Evolutionary conservation across 2,888 invertebrate species (phyloP), one percentile per base, ranked within the genome.

Genomic region (Agrotis segetum): DNA sequence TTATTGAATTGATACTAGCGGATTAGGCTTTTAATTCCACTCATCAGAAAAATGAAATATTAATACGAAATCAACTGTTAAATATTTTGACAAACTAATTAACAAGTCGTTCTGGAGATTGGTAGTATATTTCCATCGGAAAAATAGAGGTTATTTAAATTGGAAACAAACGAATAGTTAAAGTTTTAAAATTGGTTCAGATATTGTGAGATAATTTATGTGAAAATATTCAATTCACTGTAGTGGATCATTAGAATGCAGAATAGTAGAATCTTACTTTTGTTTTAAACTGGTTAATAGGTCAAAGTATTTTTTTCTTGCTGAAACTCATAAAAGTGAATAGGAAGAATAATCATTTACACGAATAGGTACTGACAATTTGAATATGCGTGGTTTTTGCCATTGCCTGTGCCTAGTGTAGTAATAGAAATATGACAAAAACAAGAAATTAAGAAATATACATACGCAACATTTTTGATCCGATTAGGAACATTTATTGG

Each of bases 281-380:
- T 24, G 50, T 24, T 24, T 24, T 24, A 24, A 24, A 2, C 2
- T 1, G 24, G 1, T 14, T 50, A 34, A 44, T 49, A 67, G 29
- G 40, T 44, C 16, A 67, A 49, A 53, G 24, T 53, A 64, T 74
- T 21, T 17, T 19, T 66, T 29, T 44, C 44, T 19, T 29, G 47
- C 69, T 19, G 5, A 24, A 19, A 69, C 14, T 58, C 34, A 14
- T 76, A 29, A 72, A 76, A 19, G 21, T 67, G n/a, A 56, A 21
- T n/a, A 40, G 55, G 19, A 49, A 44, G 11, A n/a, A n/a, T 24
- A 67, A 44, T 56, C 4, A 67, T 44, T 16, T 49, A 77, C 19
- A 17, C 24, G 24, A 24, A n/a, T 68, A 17, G 17, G 13, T 50
- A 24, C 50, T 56, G 21, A 50, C 21, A 66, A 29, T 40, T n/a